Evolutionary conservation across 2,888 invertebrate genomes (phyloP), one percentile per base, ranked within the genome.

Genomic region (Nomada ruficornis): DNA sequence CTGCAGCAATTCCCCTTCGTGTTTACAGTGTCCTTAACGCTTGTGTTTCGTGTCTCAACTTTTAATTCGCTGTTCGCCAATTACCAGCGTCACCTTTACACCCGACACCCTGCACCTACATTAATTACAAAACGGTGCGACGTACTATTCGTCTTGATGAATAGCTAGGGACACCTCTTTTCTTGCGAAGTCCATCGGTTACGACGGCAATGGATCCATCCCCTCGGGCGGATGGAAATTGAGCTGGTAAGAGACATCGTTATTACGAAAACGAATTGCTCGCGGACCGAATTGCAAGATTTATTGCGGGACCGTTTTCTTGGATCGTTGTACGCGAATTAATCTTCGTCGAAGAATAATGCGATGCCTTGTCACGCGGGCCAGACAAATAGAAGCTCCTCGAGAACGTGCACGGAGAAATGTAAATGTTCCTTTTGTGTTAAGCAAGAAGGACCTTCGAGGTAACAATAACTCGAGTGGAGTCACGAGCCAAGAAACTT

Each of bases 401-500:
- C 42, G 26, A 44, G 26, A 13, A 13, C 7, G 29, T 2, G 3
- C 15, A 20, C 11, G 70, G 15, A 18, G 62, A 62, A 62, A 52
- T n/a, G 36, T 42, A 68, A 62, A 47, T 47, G 29, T 47, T 50
- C 11, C 15, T 36, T 15, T 50, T 62, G 44, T 50, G 23, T 64
- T 52, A 50, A 54, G 26, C 2, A n/a, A 15, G 42, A 42, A 36
- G 63, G 47, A 10, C 15, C 10, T 7, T 36, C 18, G 44, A n/a
- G 23, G 36, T 29, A 5, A 15, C 10, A 15, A 23, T 55, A 62
- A 10, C 15, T n/a, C n/a, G 26, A 57, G 7, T 55, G 23, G 57
- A 42, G 57, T 52, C 44, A 50, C 44, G 59, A 15, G 23, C 63
- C 36, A 64, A 68, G 75, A 64, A 80, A 80, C 68, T 68, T 80